Evolutionary conservation across 2,113 vertebrate genomes (phyloP).

Genomic region (Piprites chloris): DNA sequence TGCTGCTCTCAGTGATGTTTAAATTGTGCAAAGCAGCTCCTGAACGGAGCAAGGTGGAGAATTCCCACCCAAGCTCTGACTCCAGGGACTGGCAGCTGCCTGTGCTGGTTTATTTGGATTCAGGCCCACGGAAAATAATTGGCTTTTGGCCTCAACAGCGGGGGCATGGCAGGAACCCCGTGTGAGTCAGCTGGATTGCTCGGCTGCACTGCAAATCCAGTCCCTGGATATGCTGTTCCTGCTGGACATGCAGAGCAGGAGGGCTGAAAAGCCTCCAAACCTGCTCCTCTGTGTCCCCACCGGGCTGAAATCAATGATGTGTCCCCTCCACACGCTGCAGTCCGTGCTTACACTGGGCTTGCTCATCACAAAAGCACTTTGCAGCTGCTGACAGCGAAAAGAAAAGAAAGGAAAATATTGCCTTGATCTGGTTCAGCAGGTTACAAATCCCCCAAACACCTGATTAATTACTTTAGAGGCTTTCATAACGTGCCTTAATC

Average conservation of each 20-base stretch:
- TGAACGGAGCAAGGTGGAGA: background rate
- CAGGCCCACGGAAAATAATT: rapidly evolving
- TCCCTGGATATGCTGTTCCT: background rate
- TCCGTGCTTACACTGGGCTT: background rate
- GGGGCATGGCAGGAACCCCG: no score
- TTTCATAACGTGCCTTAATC: background rate
- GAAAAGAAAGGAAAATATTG: background rate
- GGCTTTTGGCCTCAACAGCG: background rate
- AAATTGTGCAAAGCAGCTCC: background rate
- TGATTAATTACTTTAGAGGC: background rate
- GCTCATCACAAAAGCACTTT: background rate
- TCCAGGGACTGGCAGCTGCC: background rate
- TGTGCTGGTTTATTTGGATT: background rate
- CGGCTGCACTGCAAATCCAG: background rate
- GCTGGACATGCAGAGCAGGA: background rate
- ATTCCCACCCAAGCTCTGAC: background rate
- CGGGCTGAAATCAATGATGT: background rate
- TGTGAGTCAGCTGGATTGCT: background rate
- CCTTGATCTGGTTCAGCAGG: background rate
- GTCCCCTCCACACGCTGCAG: background rate
- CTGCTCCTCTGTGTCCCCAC: background rate
- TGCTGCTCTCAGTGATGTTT: background rate
- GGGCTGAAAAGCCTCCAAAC: background rate
- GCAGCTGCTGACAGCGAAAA: background rate
- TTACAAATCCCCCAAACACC: background rate